phyloP scores from a whole-genome alignment of 2,888 invertebrate species.

The Heteromurus nitidus region DNA sequence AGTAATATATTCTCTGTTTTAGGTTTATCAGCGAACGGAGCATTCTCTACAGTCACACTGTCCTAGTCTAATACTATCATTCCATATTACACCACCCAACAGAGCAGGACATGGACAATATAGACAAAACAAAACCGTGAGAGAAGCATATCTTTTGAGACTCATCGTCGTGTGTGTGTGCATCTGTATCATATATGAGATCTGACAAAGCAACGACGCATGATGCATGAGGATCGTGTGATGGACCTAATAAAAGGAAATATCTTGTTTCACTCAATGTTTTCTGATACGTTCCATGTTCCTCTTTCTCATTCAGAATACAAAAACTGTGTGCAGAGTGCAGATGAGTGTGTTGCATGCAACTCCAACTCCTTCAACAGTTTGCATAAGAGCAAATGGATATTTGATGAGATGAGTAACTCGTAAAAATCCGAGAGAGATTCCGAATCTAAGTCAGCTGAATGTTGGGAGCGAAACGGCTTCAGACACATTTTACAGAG shows the following conservation, averaged over 20 bases:
- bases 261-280: conserved; percentile 1
- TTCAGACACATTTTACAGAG: too few relatives aligned
- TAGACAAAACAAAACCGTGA: not conserved
- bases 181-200: not conserved
- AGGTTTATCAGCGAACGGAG: not conserved
- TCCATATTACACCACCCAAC: not conserved
- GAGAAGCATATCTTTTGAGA: too few relatives aligned
- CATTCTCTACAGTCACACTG: not conserved
- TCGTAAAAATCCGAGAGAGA: not conserved
- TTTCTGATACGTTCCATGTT: too few relatives aligned
- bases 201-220: not conserved
- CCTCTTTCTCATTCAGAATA: too few relatives aligned
- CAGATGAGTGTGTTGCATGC: too few relatives aligned
- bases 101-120: conserved; percentile 1
- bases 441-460: conserved; percentile 31
- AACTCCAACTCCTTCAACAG: conserved; percentile 8
- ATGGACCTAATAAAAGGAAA: not conserved
- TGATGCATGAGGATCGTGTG: not conserved
- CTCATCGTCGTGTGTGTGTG: too few relatives aligned
- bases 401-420: not conserved
- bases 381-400: not conserved
- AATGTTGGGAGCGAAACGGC: conserved; percentile 18
- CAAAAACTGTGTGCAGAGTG: too few relatives aligned
- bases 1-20: too few relatives aligned
- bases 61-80: too few relatives aligned